These are phyloP conservation scores for Diorhabda elongata DNA, from an alignment of 1,140 invertebrate genomes.

Conservation along the genomic window DNA sequence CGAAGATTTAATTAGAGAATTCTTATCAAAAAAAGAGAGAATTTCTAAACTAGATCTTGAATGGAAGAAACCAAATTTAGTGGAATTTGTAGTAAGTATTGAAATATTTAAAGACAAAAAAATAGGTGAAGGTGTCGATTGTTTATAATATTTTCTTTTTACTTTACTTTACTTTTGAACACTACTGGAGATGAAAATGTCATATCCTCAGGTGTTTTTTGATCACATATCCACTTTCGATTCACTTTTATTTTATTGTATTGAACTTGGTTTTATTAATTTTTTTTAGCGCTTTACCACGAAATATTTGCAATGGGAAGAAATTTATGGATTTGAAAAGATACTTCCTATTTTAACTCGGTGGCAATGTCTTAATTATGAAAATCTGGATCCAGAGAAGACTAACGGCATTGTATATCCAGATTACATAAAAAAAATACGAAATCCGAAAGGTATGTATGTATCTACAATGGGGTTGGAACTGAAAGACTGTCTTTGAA, in stretches of 20 bases:
- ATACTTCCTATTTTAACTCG: conserved; percentile 71
- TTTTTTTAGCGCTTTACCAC: conserved; percentile 60
- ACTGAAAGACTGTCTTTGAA: no score
- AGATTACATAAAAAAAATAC: conserved; percentile 56
- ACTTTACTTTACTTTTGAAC: no score
- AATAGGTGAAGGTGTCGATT: no score
- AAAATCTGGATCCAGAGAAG: conserved; percentile 30
- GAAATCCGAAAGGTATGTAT: conserved; percentile 53
- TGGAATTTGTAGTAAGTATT: conserved; percentile 62
- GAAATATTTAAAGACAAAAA: no score
- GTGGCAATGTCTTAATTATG: conserved; percentile 58
- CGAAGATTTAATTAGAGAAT: conserved; percentile 71
- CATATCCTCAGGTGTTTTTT: no score
- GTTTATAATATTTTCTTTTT: no score
- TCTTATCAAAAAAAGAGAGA: conserved; percentile 54
- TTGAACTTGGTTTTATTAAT: neutral
- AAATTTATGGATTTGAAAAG: conserved; percentile 71
- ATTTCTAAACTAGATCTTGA: conserved; percentile 52
- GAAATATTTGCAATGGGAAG: conserved; percentile 66
- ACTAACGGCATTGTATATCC: conserved; percentile 47
- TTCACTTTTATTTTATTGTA: no score
- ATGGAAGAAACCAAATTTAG: conserved; percentile 64
- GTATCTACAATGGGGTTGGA: no score
- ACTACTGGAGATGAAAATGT: no score
- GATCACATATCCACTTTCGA: no score